Base-by-base conservation (phyloP, 2,888 invertebrate genomes). In the Zele albiditarsus region DNA sequence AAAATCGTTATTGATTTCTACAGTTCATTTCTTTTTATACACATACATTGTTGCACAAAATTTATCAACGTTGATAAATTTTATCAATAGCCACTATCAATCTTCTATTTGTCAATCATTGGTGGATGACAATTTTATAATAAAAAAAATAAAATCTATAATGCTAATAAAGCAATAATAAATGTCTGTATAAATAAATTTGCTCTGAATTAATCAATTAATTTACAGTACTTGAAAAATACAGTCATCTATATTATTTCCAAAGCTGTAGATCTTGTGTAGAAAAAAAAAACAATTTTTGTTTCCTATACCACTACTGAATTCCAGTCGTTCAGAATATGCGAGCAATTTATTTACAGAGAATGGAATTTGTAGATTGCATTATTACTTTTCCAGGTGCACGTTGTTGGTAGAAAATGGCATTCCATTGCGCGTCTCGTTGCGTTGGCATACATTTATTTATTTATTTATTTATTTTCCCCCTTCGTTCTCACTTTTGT, bases 381-480 rank as follows among this genome's bases (percentile, higher is more conserved):
- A 57, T 69, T 69, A 69, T 69, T 69, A 69, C 69, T 69, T 69
- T 57, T 69, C 33, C 58, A 67, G 27, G n/a, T 53, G 67, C 69
- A 53, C 58, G 69, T 69, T 69, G 69, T 53, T 58, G 58, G 69
- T 69, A 20, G 69, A 57, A 69, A 69, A 62, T 62, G 16, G 16
- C 62, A 62, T 62, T 62, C 53, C 28, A 31, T 28, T 31, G 27
- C 49, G 33, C 69, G 28, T 69, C 28, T 28, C 53, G 10, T 20
- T 10, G 25, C 31, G 31, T 69, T 69, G 16, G 16, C 38, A 53
- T 31, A 69, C 33, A 27, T 67, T 53, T 67, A 67, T 46, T 16
- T 49, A 23, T 67, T 27, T 66, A 10, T 38, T 27, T 67, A 23
- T 67, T 67, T 28, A 25, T 49, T 31, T 28, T 28, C 8, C 28